Evolutionary conservation across 2,888 invertebrate genomes (phyloP).

Genomic region (Nymphalis c-album): DNA sequence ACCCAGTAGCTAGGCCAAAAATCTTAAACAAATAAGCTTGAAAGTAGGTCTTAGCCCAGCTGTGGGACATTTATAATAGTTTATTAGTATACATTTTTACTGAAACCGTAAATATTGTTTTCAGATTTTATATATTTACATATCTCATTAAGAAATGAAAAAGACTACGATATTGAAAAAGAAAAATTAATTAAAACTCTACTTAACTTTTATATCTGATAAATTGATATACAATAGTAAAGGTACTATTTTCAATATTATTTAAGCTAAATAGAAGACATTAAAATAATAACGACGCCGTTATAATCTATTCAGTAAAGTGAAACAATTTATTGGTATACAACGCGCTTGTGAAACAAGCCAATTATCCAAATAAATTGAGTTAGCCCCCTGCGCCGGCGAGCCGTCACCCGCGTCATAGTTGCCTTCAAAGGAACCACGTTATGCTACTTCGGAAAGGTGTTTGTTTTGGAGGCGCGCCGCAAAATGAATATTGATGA

Average conservation of each 20-base stretch:
- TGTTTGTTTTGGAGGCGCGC: conserved; percentile 79
- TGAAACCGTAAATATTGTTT: too few relatives aligned
- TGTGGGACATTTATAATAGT: too few relatives aligned
- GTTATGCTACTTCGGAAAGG: conserved; percentile 68
- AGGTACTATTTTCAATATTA: not conserved
- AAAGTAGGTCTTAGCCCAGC: too few relatives aligned
- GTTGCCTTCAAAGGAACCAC: conserved; percentile 71
- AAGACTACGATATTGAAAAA: too few relatives aligned
- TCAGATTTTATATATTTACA: too few relatives aligned
- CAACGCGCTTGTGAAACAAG: conserved; percentile 66
- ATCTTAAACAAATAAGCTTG: too few relatives aligned
- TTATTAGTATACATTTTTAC: too few relatives aligned
- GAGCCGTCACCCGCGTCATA: conserved; percentile 53
- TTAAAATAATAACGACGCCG: conserved; percentile 42
- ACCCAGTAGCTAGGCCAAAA: too few relatives aligned
- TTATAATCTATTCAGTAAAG: conserved; percentile 44
- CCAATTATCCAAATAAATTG: conserved; percentile 77
- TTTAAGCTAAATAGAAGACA: not conserved
- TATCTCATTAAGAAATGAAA: too few relatives aligned
- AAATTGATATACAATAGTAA: too few relatives aligned
- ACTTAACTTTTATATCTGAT: too few relatives aligned
- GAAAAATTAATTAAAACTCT: too few relatives aligned
- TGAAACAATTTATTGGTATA: conserved; percentile 53
- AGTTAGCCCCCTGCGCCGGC: conserved; percentile 46
- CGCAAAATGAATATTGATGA: conserved; percentile 81